Percentiles rank a stretch among this genome's conserved stretches.
Conservation (phyloP, 2,888 invertebrate genomes). For the Elegia similella region DNA sequence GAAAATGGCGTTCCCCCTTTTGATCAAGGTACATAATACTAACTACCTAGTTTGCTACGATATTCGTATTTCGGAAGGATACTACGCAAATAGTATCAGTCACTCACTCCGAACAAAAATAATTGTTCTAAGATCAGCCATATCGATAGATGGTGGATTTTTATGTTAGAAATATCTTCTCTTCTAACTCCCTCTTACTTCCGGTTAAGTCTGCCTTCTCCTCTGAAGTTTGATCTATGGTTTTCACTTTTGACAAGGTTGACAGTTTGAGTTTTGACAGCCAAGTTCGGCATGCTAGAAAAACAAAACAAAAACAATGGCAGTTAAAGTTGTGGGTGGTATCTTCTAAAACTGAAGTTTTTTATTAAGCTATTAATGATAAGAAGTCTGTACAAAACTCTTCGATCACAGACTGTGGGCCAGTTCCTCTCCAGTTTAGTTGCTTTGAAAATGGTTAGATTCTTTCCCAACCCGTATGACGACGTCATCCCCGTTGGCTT, state of each 20-base stretch:
- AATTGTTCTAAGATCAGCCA: no score
- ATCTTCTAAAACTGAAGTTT: background rate
- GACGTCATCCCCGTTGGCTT: slow-evolving; percentile 44
- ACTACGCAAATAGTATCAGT: no score
- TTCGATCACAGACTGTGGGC: slow-evolving; percentile 32
- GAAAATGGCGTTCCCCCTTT: no score
- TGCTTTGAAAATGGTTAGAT: slow-evolving; percentile 62
- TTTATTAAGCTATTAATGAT: slow-evolving; percentile 32
- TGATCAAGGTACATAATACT: no score
- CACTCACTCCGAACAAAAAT: no score
- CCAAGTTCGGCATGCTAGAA: background rate
- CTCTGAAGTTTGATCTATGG: background rate
- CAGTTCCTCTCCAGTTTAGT: slow-evolving; percentile 35
- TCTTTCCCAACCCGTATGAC: slow-evolving; percentile 63
- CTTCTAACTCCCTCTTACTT: no score
- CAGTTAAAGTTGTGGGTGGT: background rate
- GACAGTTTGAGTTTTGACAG: background rate
- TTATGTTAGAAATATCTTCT: no score
- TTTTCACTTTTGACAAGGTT: background rate
- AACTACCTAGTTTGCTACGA: no score
- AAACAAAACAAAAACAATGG: slow-evolving; percentile 24
- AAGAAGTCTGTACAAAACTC: slow-evolving; percentile 30
- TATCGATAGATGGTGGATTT: no score
- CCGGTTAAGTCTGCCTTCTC: no score
- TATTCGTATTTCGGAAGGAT: no score